Evolutionary conservation across 1,140 invertebrate genomes (phyloP).

Genomic region (Halesus radiatus): DNA sequence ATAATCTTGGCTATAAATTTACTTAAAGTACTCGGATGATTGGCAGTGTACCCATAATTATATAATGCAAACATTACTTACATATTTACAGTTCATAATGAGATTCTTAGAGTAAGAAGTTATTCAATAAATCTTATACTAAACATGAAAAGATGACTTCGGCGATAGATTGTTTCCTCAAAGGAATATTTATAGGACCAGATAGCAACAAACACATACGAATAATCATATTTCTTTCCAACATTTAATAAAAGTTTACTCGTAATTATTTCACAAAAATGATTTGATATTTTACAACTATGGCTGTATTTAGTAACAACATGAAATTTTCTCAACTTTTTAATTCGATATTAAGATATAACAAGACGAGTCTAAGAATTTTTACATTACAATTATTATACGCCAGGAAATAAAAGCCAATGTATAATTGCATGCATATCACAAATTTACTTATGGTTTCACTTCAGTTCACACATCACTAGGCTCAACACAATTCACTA

Average conservation of each 20-base stretch:
- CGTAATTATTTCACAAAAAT: neutral
- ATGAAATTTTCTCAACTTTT: neutral
- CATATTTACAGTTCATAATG: conserved; percentile 2
- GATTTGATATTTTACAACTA: neutral
- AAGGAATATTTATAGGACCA: no score
- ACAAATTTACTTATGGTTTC: conserved; percentile 47
- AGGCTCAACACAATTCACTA: conserved; percentile 31
- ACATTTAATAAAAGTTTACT: neutral
- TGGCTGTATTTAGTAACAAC: neutral
- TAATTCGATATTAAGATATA: neutral
- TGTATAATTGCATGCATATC: conserved; percentile 42
- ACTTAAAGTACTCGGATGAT: neutral
- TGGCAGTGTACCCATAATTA: conserved; percentile 17
- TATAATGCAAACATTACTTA: neutral
- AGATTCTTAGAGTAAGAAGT: conserved; percentile 18
- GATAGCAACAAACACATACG: neutral
- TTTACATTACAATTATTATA: neutral
- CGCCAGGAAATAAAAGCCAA: conserved; percentile 6
- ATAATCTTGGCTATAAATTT: neutral
- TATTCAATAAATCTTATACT: neutral
- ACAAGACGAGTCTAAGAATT: neutral
- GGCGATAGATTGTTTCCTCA: no score
- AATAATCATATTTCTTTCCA: neutral
- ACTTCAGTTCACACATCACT: neutral
- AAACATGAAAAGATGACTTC: neutral